Evolutionary conservation across 2,797 vertebrate genomes (phyloP).

Genomic region (Paramormyrops hopkinsi): DNA sequence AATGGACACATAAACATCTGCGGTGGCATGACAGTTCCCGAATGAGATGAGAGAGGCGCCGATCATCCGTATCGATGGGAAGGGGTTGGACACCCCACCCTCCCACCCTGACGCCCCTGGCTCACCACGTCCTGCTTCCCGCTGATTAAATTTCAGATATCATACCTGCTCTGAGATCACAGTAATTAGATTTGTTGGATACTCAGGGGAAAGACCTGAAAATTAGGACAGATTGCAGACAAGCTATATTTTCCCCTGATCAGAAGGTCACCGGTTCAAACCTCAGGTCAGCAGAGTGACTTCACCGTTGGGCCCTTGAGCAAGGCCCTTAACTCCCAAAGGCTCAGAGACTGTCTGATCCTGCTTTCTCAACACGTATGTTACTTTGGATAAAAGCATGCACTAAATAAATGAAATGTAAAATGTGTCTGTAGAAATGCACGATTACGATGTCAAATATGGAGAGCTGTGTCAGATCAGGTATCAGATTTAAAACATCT

Average conservation of each 20-base stretch:
- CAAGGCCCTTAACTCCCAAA: neutral
- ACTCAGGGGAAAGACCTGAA: neutral
- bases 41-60: conserved; percentile 18
- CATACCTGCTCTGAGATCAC: neutral
- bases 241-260: neutral
- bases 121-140: neutral
- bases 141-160: neutral
- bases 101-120: neutral
- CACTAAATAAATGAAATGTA: neutral
- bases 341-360: neutral
- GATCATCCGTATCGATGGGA: conserved; percentile 8
- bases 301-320: neutral
- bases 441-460: neutral
- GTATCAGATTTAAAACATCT: neutral
- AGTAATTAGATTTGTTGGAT: neutral
- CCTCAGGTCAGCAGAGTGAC: neutral
- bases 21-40: neutral
- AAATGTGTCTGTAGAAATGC: neutral
- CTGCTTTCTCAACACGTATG: neutral
- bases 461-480: neutral
- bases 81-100: neutral
- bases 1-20: conserved; percentile 19
- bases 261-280: neutral
- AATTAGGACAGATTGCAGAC: neutral
- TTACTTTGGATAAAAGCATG: neutral